phyloP scores from a whole-genome alignment of 2,113 vertebrate genomes.

The Elachura formosa region DNA sequence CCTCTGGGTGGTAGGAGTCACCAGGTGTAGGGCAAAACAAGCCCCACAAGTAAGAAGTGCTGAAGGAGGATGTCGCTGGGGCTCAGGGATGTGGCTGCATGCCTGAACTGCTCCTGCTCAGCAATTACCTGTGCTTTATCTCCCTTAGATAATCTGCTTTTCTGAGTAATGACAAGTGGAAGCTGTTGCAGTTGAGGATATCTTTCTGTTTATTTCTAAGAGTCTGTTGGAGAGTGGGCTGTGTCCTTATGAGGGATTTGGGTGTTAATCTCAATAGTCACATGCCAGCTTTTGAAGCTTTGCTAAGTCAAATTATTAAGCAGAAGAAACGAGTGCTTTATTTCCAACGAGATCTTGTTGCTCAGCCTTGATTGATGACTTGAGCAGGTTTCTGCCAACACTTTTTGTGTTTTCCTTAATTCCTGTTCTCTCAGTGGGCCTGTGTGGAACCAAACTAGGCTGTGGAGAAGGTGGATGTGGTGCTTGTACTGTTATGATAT shows the following conservation, averaged over 20 bases:
- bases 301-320: not conserved
- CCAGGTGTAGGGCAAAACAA: not conserved
- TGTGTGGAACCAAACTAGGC: constrained; percentile 90
- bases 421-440: constrained; percentile 74
- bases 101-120: not conserved
- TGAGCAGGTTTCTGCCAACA: not conserved
- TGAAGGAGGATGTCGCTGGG: not conserved
- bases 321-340: not conserved
- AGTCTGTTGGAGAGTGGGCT: not conserved
- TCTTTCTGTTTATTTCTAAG: not conserved
- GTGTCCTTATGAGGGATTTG: not conserved
- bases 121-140: not conserved
- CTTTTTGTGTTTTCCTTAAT: constrained; percentile 63
- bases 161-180: not conserved
- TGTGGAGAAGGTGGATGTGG: constrained; percentile 95
- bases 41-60: not conserved
- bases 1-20: not conserved
- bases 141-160: not conserved
- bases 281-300: not conserved
- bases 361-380: not conserved
- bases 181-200: not conserved
- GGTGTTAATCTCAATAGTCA: not conserved
- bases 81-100: not conserved
- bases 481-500: constrained; percentile 94
- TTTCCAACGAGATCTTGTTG: not conserved